Evolutionary conservation across 2,888 invertebrate genomes (phyloP), one percentile per base, ranked within the genome.

Genomic region (Thymelicus sylvestris): DNA sequence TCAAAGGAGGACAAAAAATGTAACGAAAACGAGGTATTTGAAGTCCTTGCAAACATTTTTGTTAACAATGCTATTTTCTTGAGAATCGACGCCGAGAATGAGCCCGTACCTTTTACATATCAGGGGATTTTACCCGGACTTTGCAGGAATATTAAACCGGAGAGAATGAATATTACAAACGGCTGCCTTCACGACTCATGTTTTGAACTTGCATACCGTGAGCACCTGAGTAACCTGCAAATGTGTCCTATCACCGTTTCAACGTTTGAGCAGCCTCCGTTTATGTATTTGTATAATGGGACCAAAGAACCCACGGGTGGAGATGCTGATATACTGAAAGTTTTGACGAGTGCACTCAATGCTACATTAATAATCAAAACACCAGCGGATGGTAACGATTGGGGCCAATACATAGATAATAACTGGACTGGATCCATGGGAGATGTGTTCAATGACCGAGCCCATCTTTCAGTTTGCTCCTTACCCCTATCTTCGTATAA

Each of bases 391-490:
- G 82, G 80, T 2, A 66, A 71, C 7, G 80, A 80, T 59, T 82
- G 80, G 76, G 88, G 88, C 3, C 74, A 75, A 41, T 86, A 76
- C 67, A 72, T 75, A 71, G 76, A 85, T 73, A 80, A 81, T 47
- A 87, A 83, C 73, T 89, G 89, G 89, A 87, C 89, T n/a, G 89
- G 89, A 0, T 85, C 87, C 8, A 75, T 89, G 12, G 89, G 89
- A 2, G 87, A 88, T 15, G 77, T 87, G 10, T 86, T 77, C 66
- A 86, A 87, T 65, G 74, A 73, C 10, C 77, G 74, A 7, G 84
- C 79, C 6, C 81, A 87, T 63, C 78, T 76, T 44, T 86, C 89
- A 2, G 81, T 85, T 55, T 86, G 86, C 72, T 80, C 86, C 7
- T 71, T 80, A 47, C 87, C 89, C 6, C 71, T 89, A 15, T 84